Conservation (phyloP, 2,797 vertebrate genomes). For the Acrossocheilus fasciatus region DNA sequence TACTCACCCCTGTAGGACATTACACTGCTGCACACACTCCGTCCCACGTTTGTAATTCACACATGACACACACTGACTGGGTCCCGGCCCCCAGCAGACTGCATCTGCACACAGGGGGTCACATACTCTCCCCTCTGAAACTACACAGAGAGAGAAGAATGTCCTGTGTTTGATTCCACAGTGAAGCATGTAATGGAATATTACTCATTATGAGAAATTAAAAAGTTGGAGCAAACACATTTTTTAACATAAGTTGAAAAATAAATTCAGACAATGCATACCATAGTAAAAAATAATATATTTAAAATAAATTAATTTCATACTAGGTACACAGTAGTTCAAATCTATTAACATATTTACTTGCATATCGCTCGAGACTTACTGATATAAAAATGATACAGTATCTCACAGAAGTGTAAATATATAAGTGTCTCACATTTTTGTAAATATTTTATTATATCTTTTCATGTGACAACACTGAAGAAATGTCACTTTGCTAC, state of each 20-base stretch:
- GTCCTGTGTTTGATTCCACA: background rate
- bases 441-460: too few species aligned
- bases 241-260: background rate
- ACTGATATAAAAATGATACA: too few species aligned
- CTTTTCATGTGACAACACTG: too few species aligned
- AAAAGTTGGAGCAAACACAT: background rate
- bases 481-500: too few species aligned
- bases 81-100: conserved; percentile 93
- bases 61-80: conserved; percentile 88
- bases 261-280: background rate
- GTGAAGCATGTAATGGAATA: background rate
- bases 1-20: conserved; percentile 86
- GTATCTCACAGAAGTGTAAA: too few species aligned
- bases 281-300: background rate
- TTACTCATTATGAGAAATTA: background rate
- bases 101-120: conserved; percentile 81
- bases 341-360: too few species aligned
- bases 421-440: too few species aligned
- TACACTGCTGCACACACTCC: conserved; percentile 92
- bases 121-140: conserved; percentile 79
- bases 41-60: conserved; percentile 84
- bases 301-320: background rate
- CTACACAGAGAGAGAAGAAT: conserved; percentile 72
- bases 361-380: too few species aligned
- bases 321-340: background rate